Evolutionary conservation across 2,113 vertebrate species (phyloP).

Genomic region (Crotophaga sulcirostris): DNA sequence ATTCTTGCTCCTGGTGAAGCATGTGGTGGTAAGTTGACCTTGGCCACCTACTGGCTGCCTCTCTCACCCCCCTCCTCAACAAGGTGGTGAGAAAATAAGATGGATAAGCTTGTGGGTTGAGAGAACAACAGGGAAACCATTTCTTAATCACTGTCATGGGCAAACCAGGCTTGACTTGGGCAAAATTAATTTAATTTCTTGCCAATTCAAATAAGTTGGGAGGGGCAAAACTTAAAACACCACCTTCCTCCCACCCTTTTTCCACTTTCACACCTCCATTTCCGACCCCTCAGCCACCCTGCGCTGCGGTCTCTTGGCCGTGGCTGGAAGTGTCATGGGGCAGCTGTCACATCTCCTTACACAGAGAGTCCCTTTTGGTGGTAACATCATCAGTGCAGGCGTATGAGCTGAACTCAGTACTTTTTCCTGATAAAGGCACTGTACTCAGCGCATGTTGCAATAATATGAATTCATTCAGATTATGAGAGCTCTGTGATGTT

Average conservation of each 20-base stretch:
- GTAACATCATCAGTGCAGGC: background rate
- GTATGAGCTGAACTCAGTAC: background rate
- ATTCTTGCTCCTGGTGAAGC: background rate
- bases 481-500: background rate
- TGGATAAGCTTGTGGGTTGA: fast-evolving
- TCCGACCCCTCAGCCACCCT: fast-evolving
- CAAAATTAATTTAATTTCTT: background rate
- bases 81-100: background rate
- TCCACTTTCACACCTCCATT: background rate
- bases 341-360: background rate
- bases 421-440: background rate
- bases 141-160: fast-evolving
- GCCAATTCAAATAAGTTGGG: background rate
- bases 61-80: background rate
- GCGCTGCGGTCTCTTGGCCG: background rate
- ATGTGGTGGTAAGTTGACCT: background rate
- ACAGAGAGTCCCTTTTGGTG: background rate
- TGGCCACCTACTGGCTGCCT: background rate
- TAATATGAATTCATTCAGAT: background rate
- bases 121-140: background rate
- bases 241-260: background rate
- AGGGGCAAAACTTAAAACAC: background rate
- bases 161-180: background rate
- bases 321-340: background rate
- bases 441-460: background rate